Base-by-base conservation (phyloP, 2,888 invertebrate genomes). In the Diarsia mendica region DNA sequence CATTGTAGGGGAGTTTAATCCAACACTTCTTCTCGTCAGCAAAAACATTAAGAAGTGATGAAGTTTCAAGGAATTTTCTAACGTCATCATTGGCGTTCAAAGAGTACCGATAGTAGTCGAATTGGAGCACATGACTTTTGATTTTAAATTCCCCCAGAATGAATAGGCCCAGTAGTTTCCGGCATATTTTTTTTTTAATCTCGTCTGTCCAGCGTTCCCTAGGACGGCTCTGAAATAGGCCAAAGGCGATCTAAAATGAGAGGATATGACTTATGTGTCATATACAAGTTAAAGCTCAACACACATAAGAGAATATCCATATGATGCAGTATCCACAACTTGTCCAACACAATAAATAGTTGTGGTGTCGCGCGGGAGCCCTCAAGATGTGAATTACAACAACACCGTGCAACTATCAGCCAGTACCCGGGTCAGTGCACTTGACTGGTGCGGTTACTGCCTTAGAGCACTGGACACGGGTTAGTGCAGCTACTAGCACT, bases 341-440 rank as follows among this genome's bases (percentile, higher is more conserved):
- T 84, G 76, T 80, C 58, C 44, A 61, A 67, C 67, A 77, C 67
- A 85, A 77, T 82, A 82, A 67, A 82, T 70, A 70, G 67, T 65
- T 44, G 48, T 28, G 23, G 44, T 61, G 46, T 74, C 63, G 66
- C 53, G 48, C 67, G 28, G 68, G 51, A 79, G 69, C 75, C 66
- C 66, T 70, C 75, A 60, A 77, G 60, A 72, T 77, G 85, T 82
- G 77, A 77, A 85, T 82, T 67, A 72, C 67, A 67, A 48, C 53
- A 67, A 61, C 65, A 55, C 20, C 68, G 66, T 69, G 68, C 72
- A 63, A 80, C 55, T 84, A 67, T 67, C 67, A 75, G 82, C 65
- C 28, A 72, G 60, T 53, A 48, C 69, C 10, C 66, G 77, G 82
- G 77, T 82, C 82, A 82, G 85, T 72, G 82, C 85, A 77, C 82